Conservation (phyloP, 2,797 vertebrate species). For the Enteromius viviparus region DNA sequence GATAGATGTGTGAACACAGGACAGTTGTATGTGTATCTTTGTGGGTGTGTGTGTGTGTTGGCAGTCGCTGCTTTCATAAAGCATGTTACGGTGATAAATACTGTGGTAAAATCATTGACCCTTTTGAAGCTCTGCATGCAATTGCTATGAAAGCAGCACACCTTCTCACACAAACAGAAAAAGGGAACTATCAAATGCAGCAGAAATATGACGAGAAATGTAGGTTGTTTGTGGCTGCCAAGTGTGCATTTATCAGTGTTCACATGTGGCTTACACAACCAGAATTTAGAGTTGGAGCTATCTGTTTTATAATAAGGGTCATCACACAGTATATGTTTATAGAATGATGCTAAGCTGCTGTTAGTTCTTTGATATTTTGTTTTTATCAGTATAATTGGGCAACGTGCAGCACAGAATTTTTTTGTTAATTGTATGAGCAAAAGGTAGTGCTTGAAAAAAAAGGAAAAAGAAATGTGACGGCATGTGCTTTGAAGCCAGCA, state of each 20-base stretch:
- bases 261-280: no score
- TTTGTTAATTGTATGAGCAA: background rate
- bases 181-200: background rate
- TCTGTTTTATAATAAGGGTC: slow-evolving; percentile 9
- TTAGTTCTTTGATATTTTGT: slow-evolving; percentile 44
- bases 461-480: background rate
- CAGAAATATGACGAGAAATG: background rate
- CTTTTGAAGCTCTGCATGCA: background rate
- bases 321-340: slow-evolving; percentile 59
- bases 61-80: slow-evolving; percentile 13
- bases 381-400: slow-evolving; percentile 17
- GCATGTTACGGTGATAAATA: slow-evolving; percentile 25
- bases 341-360: slow-evolving; percentile 56
- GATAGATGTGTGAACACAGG: slow-evolving; percentile 60
- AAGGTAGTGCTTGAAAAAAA: background rate
- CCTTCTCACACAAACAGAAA: background rate
- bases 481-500: slow-evolving; percentile 8
- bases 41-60: slow-evolving; percentile 31
- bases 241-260: background rate
- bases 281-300: background rate
- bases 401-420: slow-evolving; percentile 2
- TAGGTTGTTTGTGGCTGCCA: background rate
- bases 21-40: background rate
- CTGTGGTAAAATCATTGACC: background rate
- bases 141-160: background rate